Conservation (phyloP, 2,797 vertebrate species). For the Synanceia verrucosa region DNA sequence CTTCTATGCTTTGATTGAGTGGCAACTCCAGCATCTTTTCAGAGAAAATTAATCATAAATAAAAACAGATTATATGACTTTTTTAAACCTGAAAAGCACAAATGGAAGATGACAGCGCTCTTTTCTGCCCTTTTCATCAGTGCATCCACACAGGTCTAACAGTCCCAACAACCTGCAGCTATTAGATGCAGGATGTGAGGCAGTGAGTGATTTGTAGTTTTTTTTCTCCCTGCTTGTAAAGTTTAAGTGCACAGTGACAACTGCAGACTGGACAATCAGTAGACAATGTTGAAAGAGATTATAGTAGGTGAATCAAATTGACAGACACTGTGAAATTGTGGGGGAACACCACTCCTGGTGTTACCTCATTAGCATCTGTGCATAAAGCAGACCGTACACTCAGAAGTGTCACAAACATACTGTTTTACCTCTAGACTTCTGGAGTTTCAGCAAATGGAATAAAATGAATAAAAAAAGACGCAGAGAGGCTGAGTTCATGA, state of each 20-base stretch:
- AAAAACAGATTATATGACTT: neutral
- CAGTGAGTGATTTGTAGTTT: too few species aligned
- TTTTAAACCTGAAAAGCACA: neutral
- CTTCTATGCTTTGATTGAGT: neutral
- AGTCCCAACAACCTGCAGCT: constrained; percentile 5
- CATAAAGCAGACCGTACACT: constrained; percentile 15
- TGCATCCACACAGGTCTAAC: neutral
- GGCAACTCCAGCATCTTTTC: neutral
- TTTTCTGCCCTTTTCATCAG: neutral
- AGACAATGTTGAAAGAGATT: constrained; percentile 3
- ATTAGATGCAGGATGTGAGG: too few species aligned
- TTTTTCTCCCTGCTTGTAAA: constrained; percentile 5
- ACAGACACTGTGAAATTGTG: neutral
- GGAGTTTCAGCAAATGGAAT: constrained; percentile 41
- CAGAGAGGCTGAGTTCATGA: constrained; percentile 49
- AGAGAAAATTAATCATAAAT: neutral
- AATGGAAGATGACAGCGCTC: neutral
- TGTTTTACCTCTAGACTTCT: constrained; percentile 40
- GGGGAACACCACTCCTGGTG: too few species aligned
- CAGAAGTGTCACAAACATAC: constrained; percentile 28
- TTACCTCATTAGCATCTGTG: constrained; percentile 17
- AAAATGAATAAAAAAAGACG: constrained; percentile 31
- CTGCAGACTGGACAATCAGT: neutral
- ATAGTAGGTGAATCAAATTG: constrained; percentile 5
- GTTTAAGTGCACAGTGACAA: neutral